A percentile compares a stretch with the other conserved stretches of the same genome.
These are phyloP conservation scores for Lasioglossum villosulum DNA, from an alignment of 2,888 invertebrate genomes.

Conservation along the genomic window DNA sequence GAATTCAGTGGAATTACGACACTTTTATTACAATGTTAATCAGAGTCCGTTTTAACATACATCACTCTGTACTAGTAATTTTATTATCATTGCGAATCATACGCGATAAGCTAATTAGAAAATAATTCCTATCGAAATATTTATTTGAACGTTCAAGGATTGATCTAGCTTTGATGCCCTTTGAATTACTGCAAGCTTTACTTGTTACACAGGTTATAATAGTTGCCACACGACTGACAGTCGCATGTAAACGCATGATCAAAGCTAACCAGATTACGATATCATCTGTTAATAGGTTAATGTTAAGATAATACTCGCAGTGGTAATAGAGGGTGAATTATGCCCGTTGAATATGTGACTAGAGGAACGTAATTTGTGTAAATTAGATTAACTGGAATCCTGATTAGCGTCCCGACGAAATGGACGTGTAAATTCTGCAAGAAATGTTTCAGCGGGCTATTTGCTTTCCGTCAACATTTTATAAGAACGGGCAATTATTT, in stretches of 20 bases:
- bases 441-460: background rate
- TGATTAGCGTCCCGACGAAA: background rate
- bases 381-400: background rate
- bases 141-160: too few species aligned
- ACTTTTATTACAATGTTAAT: slow-evolving; percentile 37
- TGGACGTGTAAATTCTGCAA: too few species aligned
- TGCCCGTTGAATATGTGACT: slow-evolving; percentile 32
- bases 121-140: too few species aligned
- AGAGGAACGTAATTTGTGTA: slow-evolving; percentile 3
- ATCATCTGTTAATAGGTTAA: slow-evolving; percentile 42
- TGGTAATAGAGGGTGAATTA: slow-evolving; percentile 18
- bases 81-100: background rate
- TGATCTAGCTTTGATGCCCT: background rate
- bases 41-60: background rate
- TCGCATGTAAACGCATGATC: slow-evolving; percentile 23
- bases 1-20: slow-evolving; percentile 8
- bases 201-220: background rate
- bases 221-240: slow-evolving; percentile 12
- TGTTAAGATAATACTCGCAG: slow-evolving; percentile 40
- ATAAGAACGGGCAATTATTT: background rate
- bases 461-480: background rate
- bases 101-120: background rate
- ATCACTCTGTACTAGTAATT: background rate
- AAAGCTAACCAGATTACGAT: slow-evolving; percentile 32
- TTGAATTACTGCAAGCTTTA: slow-evolving; percentile 8